Conservation (phyloP, 2,797 vertebrate genomes). For the Hylomyscus alleni region DNA sequence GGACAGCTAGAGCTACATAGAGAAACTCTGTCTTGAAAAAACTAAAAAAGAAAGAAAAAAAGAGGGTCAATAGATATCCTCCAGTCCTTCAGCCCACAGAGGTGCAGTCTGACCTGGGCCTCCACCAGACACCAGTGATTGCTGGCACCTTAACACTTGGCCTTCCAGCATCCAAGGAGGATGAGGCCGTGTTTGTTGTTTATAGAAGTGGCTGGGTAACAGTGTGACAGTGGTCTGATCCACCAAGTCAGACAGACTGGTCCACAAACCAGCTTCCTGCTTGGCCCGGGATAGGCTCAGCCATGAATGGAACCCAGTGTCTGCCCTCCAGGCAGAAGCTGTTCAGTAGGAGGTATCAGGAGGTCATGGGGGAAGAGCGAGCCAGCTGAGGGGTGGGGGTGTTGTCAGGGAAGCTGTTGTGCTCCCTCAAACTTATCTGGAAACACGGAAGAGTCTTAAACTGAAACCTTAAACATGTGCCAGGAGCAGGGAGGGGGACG, state of each 20-base stretch:
- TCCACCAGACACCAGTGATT: too few species aligned
- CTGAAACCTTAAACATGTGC: neutral
- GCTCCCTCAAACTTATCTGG: neutral
- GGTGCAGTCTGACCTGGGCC: neutral
- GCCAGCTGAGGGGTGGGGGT: neutral
- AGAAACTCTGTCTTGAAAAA: neutral
- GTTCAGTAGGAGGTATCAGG: neutral
- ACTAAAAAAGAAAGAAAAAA: neutral
- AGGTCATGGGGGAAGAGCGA: neutral
- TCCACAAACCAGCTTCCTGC: neutral
- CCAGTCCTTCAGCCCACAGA: too few species aligned
- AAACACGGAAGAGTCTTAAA: neutral
- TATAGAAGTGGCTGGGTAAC: neutral
- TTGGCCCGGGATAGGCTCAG: neutral
- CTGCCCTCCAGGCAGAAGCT: neutral
- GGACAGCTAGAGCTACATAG: neutral
- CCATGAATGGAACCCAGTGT: neutral
- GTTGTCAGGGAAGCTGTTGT: neutral
- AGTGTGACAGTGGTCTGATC: neutral
- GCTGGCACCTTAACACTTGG: neutral
- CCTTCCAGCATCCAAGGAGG: neutral
- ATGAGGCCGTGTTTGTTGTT: too few species aligned
- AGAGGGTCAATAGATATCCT: neutral
- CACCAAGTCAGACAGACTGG: neutral
- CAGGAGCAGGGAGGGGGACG: accelerated